Conservation (phyloP, 2,113 vertebrate genomes). For the Phycodurus eques region DNA sequence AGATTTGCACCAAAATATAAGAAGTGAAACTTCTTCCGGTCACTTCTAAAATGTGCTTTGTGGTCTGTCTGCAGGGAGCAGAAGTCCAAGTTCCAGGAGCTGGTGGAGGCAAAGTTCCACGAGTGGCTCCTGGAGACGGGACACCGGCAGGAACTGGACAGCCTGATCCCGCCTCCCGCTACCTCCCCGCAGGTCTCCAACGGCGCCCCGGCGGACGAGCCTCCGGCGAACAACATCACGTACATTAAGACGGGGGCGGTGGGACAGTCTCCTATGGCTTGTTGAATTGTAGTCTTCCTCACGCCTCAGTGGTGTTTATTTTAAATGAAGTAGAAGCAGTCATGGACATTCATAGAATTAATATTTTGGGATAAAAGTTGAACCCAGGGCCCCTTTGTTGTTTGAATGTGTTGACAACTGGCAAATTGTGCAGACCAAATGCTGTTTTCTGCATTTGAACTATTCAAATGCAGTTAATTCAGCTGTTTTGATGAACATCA, state of each 20-base stretch:
- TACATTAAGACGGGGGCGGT: slow-evolving; percentile 54
- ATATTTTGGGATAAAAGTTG: neutral
- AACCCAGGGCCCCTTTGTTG: neutral
- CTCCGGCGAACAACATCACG: slow-evolving; percentile 5
- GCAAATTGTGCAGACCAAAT: neutral
- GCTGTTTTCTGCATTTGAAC: neutral
- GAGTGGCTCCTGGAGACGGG: slow-evolving; percentile 87
- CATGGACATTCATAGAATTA: neutral
- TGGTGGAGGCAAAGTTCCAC: slow-evolving; percentile 89
- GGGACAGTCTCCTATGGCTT: slow-evolving; percentile 53
- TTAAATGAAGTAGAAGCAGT: neutral
- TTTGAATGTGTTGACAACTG: neutral
- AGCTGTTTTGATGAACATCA: neutral
- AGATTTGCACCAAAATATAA: too few species aligned
- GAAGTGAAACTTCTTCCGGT: neutral
- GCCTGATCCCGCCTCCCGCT: slow-evolving; percentile 74
- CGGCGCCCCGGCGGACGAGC: neutral
- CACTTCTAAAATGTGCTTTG: neutral
- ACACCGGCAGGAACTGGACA: slow-evolving; percentile 86
- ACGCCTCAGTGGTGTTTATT: neutral
- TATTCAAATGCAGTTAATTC: too few species aligned
- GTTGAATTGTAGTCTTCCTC: slow-evolving; percentile 23
- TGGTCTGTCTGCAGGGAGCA: slow-evolving; percentile 78
- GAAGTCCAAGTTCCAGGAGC: slow-evolving; percentile 81
- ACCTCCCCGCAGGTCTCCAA: slow-evolving; percentile 18